Evolutionary conservation across 2,113 vertebrate genomes (phyloP), one percentile per base, ranked within the genome.

Genomic region (Salvelinus fontinalis): DNA sequence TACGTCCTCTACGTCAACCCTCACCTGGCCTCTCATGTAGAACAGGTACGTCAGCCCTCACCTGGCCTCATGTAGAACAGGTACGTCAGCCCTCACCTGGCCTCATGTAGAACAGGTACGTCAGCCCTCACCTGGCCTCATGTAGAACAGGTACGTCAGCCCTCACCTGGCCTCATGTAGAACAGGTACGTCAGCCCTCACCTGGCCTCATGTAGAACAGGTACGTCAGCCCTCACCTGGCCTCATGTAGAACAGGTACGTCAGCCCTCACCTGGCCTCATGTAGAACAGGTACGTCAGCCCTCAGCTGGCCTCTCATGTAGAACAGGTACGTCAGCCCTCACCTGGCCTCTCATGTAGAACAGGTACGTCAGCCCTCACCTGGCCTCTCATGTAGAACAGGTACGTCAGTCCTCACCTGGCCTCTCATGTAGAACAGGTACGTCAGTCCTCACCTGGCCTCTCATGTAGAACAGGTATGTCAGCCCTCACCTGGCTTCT

Each of bases 11-110:
- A 5, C 1, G 31, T 31, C 31, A 6, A 5, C 1, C 97, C 96
- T 0, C 90, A 92, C 70, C 94, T 96, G 0, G 95, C 97, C 78
- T 86, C 93, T 29, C 96, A 98, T 0, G 94, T 98, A 74, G 31
- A 34, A 34, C 31, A 1, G 31, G 31, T 99, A 90, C 0, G n/a
- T 3, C 27, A 44, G 12, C 6, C 1, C 5, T 29, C 29, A 67
- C 24, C 31, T 31, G 31, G 31, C 31, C 31, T 5, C 5, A 31
- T 5, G 5, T 31, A 31, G 96, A 98, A 88, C 96, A 97, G 96
- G 97, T 99, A 90, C 3, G n/a, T 3, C 27, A 54, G 12, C 5
- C 3, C 5, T 31, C 66, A 68, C 26, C 39, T 39, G 39, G 39
- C 39, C 39, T 8, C 39, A 39, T 39, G 39, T 39, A 39, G 39